Conservation (phyloP, 2,888 invertebrate genomes). For the Nebria brevicollis region DNA sequence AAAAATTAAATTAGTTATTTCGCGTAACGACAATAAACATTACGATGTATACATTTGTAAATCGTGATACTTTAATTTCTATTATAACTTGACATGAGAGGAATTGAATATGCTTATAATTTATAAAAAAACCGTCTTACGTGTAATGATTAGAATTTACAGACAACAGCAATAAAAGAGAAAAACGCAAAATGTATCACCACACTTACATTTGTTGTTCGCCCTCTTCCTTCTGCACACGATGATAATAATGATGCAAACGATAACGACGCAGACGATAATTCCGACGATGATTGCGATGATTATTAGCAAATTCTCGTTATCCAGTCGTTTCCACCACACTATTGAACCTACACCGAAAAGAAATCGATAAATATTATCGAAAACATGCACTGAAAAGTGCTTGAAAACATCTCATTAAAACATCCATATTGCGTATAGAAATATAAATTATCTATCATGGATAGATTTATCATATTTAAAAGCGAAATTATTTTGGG, state of each 20-base stretch:
- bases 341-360: conserved; percentile 74
- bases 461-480: neutral
- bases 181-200: neutral
- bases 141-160: neutral
- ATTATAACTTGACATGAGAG: neutral
- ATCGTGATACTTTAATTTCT: neutral
- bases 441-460: neutral
- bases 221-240: conserved; percentile 85
- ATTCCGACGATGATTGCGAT: conserved; percentile 75
- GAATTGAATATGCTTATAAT: neutral
- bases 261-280: conserved; percentile 75
- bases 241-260: conserved; percentile 86
- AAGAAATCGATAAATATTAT: neutral
- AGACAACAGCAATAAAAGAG: neutral
- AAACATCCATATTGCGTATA: neutral
- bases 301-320: conserved; percentile 81
- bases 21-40: neutral
- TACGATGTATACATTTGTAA: too few species aligned
- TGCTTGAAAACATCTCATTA: conserved; percentile 38
- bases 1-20: neutral
- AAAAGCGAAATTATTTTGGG: neutral
- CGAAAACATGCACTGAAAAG: neutral
- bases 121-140: too few species aligned
- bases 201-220: conserved; percentile 82
- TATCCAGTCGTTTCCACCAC: conserved; percentile 83